Evolutionary conservation across 1,140 invertebrate species (phyloP), one percentile per base, ranked within the genome.

Genomic region (Armadillidium nasatum): DNA sequence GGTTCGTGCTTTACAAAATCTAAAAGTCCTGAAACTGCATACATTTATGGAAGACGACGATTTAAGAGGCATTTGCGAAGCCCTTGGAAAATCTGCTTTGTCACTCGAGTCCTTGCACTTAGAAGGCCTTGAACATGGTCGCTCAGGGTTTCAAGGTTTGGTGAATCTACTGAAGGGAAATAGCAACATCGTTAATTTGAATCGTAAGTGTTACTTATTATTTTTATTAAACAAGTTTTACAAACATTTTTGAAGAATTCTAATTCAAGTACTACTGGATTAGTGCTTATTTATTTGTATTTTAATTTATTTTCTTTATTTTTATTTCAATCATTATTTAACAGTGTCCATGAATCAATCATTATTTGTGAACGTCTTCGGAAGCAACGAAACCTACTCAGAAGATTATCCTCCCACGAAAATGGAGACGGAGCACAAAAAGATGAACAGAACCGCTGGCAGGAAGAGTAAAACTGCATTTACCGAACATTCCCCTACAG

Each of bases 271-370:
- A n/a, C n/a, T n/a, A n/a, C n/a, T n/a, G n/a, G n/a, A n/a, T n/a
- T n/a, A n/a, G n/a, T n/a, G n/a, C n/a, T n/a, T n/a, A n/a, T n/a
- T n/a, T n/a, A n/a, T n/a, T n/a, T n/a, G n/a, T n/a, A n/a, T n/a
- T n/a, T n/a, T n/a, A n/a, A n/a, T n/a, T n/a, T n/a, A n/a, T n/a
- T n/a, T n/a, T n/a, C n/a, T 44, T 44, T 46, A 74, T 9, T 54
- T 54, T 45, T 13, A 54, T 54, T 46, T 7, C n/a, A n/a, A n/a
- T n/a, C n/a, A n/a, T 23, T 22, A 3, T 66, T 74, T 43, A 44
- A 10, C 72, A 79, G 78, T 80, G 2, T 80, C 79, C 0, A 77
- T 80, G 79, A 77, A 78, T 75, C 74, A 75, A 44, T 75, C 73
- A 43, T 22, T 72, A 33, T 66, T 80, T 43, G 73, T 77, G 68